Conservation (phyloP, 2,797 vertebrate species). For the Hemibagrus guttatus region DNA sequence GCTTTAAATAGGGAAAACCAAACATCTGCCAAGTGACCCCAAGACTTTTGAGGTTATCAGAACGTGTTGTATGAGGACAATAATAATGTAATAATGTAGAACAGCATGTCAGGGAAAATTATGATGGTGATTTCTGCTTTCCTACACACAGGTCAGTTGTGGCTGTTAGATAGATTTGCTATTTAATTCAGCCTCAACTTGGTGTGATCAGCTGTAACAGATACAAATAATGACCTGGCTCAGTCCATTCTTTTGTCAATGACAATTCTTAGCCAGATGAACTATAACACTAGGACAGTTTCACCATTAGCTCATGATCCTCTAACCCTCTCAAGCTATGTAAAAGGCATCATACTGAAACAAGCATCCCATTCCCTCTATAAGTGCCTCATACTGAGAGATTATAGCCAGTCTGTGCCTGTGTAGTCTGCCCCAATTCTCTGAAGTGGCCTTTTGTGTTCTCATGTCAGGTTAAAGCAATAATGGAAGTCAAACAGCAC, state of each 20-base stretch:
- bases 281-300: not conserved
- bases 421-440: slow-evolving; percentile 36
- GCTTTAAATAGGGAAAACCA: slow-evolving; percentile 21
- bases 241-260: no score
- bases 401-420: slow-evolving; percentile 27
- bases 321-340: not conserved
- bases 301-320: not conserved
- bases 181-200: slow-evolving; percentile 26
- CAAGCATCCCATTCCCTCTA: not conserved
- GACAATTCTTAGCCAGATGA: not conserved
- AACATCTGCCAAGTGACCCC: slow-evolving; percentile 11
- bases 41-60: not conserved
- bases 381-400: slow-evolving; percentile 29
- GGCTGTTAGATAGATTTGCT: slow-evolving; percentile 27
- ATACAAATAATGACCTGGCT: not conserved
- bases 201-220: slow-evolving; percentile 33
- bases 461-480: slow-evolving; percentile 54
- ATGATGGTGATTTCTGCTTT: not conserved
- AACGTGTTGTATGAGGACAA: slow-evolving; percentile 1
- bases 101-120: not conserved
- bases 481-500: slow-evolving; percentile 56
- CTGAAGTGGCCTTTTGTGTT: slow-evolving; percentile 46
- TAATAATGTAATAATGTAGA: not conserved
- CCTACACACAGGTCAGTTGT: not conserved
- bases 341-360: slow-evolving; percentile 3